phyloP scores from a whole-genome alignment of 2,797 vertebrate genomes.

The Morelia viridis region DNA sequence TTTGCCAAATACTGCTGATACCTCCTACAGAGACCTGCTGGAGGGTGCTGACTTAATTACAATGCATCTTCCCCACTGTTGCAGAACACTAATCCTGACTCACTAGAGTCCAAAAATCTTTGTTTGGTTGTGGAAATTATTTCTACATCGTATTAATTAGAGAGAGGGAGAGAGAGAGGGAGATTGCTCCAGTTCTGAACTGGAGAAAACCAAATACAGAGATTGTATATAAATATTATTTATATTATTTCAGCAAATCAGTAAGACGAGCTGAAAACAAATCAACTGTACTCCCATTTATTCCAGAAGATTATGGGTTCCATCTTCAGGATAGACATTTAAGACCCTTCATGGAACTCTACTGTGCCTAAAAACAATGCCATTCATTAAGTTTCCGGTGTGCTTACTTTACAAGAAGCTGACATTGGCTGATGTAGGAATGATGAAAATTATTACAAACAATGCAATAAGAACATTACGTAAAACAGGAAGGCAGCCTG shows the following conservation, averaged over 20 bases:
- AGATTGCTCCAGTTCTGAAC: constrained; percentile 17
- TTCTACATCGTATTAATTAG: constrained; percentile 38
- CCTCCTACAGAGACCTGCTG: constrained; percentile 62
- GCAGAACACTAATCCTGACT: constrained; percentile 57
- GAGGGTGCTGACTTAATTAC: constrained; percentile 65
- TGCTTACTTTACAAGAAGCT: not conserved
- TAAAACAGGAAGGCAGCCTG: not conserved
- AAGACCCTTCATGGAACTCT: not conserved
- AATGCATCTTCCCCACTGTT: constrained; percentile 58
- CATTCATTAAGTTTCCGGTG: not conserved
- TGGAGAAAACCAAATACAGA: not conserved
- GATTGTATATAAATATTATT: not conserved
- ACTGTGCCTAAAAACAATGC: not conserved
- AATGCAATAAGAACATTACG: not conserved
- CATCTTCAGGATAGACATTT: not conserved
- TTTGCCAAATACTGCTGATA: constrained; percentile 65
- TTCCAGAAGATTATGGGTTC: not conserved
- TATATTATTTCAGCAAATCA: not conserved
- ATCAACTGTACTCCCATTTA: not conserved
- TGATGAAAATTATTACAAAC: not conserved
- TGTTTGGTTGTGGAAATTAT: constrained; percentile 44
- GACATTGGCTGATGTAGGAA: not conserved
- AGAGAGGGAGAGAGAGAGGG: not conserved
- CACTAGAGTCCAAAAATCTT: constrained; percentile 50
- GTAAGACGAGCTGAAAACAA: not conserved